Percentiles rank a stretch among this genome's conserved stretches.
Conservation (phyloP, 2,888 invertebrate species). For the Disparrhopalites patrizii region DNA sequence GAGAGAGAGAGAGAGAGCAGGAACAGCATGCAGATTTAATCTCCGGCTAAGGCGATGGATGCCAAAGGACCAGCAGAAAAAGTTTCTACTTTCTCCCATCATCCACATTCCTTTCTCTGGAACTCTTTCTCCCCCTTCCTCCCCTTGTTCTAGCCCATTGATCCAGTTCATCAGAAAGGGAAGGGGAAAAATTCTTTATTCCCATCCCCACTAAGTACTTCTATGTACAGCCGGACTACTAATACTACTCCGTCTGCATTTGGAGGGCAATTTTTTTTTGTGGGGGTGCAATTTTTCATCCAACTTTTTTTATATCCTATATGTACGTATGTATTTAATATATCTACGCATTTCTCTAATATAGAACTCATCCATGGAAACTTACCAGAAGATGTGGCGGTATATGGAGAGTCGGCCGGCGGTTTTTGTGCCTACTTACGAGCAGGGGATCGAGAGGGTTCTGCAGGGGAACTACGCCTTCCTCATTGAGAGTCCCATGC, state of each 20-base stretch:
- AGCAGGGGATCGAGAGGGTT: conserved; percentile 84
- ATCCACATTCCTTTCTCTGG: too few species aligned
- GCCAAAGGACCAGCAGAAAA: conserved; percentile 23
- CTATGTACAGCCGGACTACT: too few species aligned
- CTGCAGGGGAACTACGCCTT: conserved; percentile 90
- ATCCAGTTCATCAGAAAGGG: conserved; percentile 33
- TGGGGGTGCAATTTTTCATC: too few species aligned
- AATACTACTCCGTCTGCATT: too few species aligned
- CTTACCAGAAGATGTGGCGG: conserved; percentile 92
- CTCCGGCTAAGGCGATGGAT: conserved; percentile 28
- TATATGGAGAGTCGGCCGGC: conserved; percentile 81
- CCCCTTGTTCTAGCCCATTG: conserved; percentile 22
- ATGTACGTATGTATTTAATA: background rate
- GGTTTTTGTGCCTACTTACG: conserved; percentile 83
- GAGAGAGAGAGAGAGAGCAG: background rate
- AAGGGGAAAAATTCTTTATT: too few species aligned
- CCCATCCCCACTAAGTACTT: too few species aligned
- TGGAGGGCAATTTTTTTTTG: too few species aligned
- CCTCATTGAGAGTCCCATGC: conserved; percentile 95
- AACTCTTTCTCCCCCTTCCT: too few species aligned
- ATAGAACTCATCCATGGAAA: conserved; percentile 82
- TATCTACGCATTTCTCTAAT: too few species aligned
- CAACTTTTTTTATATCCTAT: too few species aligned
- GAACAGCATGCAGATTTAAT: conserved; percentile 17
- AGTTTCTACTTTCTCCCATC: too few species aligned